Conservation (phyloP, 2,113 vertebrate species). For the Anarhynchus alexandrinus region DNA sequence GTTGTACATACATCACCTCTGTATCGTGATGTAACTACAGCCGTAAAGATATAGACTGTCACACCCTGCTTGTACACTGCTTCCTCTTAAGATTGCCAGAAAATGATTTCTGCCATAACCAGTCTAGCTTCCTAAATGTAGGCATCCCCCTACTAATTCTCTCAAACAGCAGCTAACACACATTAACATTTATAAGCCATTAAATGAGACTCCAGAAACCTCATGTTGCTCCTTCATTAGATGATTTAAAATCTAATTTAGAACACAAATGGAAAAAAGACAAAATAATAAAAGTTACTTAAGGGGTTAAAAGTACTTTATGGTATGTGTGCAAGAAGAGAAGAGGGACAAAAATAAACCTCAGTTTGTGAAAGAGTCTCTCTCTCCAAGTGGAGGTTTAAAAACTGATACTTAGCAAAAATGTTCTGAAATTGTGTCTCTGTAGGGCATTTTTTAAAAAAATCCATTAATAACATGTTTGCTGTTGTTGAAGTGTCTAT, state of each 20-base stretch:
- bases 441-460: constrained; percentile 9
- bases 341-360: neutral
- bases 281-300: neutral
- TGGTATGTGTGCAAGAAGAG: neutral
- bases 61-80: neutral
- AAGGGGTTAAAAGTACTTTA: constrained; percentile 12
- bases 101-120: neutral
- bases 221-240: neutral
- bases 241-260: neutral
- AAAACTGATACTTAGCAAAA: constrained; percentile 51
- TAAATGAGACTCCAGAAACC: neutral
- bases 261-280: neutral
- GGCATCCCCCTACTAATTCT: neutral
- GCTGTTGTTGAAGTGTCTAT: constrained; percentile 58
- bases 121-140: neutral
- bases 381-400: neutral
- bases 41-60: neutral
- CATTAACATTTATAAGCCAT: neutral
- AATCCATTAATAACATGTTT: constrained; percentile 66
- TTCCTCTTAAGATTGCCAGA: neutral
- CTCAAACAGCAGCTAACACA: neutral
- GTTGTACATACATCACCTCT: neutral
- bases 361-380: neutral
- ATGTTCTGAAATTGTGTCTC: constrained; percentile 53
- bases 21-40: neutral